These are phyloP conservation scores for Episyrphus balteatus DNA, from an alignment of 1,140 invertebrate genomes.

Conservation along the genomic window DNA sequence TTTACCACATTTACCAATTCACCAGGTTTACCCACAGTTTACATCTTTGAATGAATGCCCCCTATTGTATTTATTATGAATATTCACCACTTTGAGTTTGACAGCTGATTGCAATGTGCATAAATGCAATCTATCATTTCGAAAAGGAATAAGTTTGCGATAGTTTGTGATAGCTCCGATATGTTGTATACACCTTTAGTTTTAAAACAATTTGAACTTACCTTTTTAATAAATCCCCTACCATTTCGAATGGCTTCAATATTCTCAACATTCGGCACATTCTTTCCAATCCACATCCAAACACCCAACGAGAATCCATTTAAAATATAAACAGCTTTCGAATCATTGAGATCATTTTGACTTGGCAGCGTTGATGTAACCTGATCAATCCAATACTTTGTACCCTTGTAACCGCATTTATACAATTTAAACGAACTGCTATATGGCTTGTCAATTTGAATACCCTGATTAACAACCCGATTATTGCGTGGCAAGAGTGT, in stretches of 20 bases:
- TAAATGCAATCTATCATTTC: too few species aligned
- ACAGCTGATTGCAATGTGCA: too few species aligned
- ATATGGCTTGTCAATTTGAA: slow-evolving; percentile 20
- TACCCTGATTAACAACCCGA: slow-evolving; percentile 47
- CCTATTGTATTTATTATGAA: too few species aligned
- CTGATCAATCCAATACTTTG: slow-evolving; percentile 77
- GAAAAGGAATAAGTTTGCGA: too few species aligned
- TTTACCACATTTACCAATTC: too few species aligned
- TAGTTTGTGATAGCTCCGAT: too few species aligned
- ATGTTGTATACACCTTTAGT: too few species aligned
- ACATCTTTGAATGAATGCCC: too few species aligned
- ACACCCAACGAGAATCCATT: slow-evolving; percentile 77
- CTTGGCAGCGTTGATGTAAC: slow-evolving; percentile 73
- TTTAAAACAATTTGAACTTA: not conserved
- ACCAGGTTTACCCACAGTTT: too few species aligned
- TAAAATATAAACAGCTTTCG: slow-evolving; percentile 59
- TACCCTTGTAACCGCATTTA: slow-evolving; percentile 62
- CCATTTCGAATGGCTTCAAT: slow-evolving; percentile 74
- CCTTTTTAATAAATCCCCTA: slow-evolving; percentile 75
- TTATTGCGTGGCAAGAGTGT: slow-evolving; percentile 54
- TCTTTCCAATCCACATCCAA: slow-evolving; percentile 85
- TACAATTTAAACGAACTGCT: slow-evolving; percentile 48
- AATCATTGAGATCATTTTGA: slow-evolving; percentile 62
- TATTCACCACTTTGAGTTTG: too few species aligned
- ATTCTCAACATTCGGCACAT: slow-evolving; percentile 55